Conservation (phyloP, 1,140 invertebrate species). For the Drosophila tani region DNA sequence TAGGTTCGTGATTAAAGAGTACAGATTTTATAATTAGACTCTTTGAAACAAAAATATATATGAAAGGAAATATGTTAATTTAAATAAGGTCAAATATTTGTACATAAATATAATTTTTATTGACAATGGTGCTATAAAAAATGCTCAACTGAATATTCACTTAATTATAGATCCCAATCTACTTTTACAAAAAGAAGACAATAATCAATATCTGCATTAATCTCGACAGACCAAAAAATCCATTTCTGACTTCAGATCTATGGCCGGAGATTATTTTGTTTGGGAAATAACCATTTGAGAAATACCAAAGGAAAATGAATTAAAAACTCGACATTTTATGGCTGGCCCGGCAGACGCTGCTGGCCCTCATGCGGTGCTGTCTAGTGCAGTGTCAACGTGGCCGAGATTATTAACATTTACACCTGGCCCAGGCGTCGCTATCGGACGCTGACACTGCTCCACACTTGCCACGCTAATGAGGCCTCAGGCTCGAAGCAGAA, state of each 20-base stretch:
- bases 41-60: too few relatives aligned
- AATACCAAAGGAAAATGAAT: constrained; percentile 54
- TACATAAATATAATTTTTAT: too few relatives aligned
- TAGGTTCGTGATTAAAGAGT: background rate
- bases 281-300: constrained; percentile 15
- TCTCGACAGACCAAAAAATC: constrained; percentile 2
- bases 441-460: constrained; percentile 35
- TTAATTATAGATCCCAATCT: too few relatives aligned
- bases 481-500: constrained; percentile 41
- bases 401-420: constrained; percentile 80
- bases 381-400: constrained; percentile 65
- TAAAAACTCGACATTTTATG: constrained; percentile 60
- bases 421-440: constrained; percentile 57
- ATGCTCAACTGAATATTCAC: too few relatives aligned
- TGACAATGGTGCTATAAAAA: too few relatives aligned
- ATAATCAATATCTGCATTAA: background rate
- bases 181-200: background rate
- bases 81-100: too few relatives aligned
- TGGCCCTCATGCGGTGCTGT: constrained; percentile 58
- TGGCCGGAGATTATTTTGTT: constrained; percentile 11
- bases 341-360: constrained; percentile 30
- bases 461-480: constrained; percentile 70
- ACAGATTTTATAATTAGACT: too few relatives aligned
- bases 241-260: constrained; percentile 10
- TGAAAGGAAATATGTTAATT: too few relatives aligned